Conservation (phyloP, 2,888 invertebrate genomes). For the Diplolepis rosae region DNA sequence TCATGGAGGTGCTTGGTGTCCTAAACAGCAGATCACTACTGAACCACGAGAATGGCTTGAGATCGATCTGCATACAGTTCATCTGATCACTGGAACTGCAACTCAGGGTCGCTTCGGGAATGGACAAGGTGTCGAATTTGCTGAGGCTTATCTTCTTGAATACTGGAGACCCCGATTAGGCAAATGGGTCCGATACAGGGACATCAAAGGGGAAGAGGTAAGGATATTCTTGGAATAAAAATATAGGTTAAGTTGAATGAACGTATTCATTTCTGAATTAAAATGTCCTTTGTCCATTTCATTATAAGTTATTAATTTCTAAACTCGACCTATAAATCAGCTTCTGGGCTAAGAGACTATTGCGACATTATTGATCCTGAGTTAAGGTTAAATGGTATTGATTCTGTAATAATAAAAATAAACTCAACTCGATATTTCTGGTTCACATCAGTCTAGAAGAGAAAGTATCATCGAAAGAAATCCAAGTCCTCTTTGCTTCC, state of each 20-base stretch:
- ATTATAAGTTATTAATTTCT: not conserved
- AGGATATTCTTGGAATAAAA: slow-evolving; percentile 49
- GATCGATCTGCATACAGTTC: slow-evolving; percentile 85
- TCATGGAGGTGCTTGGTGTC: slow-evolving; percentile 95
- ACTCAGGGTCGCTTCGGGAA: slow-evolving; percentile 95
- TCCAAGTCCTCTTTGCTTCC: not conserved
- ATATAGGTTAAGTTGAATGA: not conserved
- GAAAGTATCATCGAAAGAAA: not conserved
- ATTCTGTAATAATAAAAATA: not conserved
- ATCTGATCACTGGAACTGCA: slow-evolving; percentile 87
- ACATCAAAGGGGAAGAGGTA: slow-evolving; percentile 86
- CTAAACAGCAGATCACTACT: slow-evolving; percentile 85
- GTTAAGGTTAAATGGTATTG: slow-evolving; percentile 13
- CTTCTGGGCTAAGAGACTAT: not conserved
- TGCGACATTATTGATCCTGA: not conserved
- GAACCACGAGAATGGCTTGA: slow-evolving; percentile 87
- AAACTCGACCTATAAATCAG: not conserved
- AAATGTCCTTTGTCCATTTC: not conserved
- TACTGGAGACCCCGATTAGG: slow-evolving; percentile 88
- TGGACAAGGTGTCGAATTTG: slow-evolving; percentile 91
- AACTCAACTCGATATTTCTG: slow-evolving; percentile 6
- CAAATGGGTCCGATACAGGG: slow-evolving; percentile 88
- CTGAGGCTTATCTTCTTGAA: slow-evolving; percentile 88
- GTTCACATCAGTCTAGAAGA: slow-evolving; percentile 2
- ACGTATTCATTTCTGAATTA: not conserved